Base-by-base conservation (phyloP, 2,888 invertebrate species). In the Drosophila meridiana region DNA sequence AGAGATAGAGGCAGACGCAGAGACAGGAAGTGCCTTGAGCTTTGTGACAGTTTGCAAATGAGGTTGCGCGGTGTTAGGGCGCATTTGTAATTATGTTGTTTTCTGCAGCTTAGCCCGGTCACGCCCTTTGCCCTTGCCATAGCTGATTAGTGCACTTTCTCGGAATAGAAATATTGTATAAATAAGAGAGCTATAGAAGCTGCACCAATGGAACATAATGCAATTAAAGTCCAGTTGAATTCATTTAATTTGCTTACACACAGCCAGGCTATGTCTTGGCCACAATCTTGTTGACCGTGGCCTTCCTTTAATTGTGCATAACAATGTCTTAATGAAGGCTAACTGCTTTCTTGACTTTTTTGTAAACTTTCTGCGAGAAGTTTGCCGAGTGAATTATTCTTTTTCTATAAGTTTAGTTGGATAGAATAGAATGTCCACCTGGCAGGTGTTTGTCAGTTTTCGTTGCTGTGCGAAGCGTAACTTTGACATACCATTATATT, bases 21-120 rank as follows among this genome's bases (percentile, higher is more conserved):
- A 6, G 42, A 56, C 52, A 57, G 66, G 64, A 67, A 67, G 40
- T 48, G 57, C 61, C 70, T 73, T 48, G 30, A 69, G 69, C 69
- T 56, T 58, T 73, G 78, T 55, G 69, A 68, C 83, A 71, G 59
- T 55, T 76, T 62, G 59, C 64, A 76, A 86, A 77, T 64, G 69
- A 47, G 71, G 67, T n/a, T 32, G 73, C 61, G 64, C 59, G 38
- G 55, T 40, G 32, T 8, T 20, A 9, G 6, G 78, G 66, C 60
- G 73, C 73, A 76, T 68, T 83, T 83, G 71, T 71, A 77, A 85
- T 87, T 87, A 76, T 69, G 56, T 76, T 87, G 71, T 58, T 72
- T 60, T 50, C 32, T 32, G 2, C 40, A 26, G 45, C 34, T 43
- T 34, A 34, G 47, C 60, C 59, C 58, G 14, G 53, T 28, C 3